phyloP scores from a whole-genome alignment of 2,113 vertebrate genomes.

The Egretta garzetta region DNA sequence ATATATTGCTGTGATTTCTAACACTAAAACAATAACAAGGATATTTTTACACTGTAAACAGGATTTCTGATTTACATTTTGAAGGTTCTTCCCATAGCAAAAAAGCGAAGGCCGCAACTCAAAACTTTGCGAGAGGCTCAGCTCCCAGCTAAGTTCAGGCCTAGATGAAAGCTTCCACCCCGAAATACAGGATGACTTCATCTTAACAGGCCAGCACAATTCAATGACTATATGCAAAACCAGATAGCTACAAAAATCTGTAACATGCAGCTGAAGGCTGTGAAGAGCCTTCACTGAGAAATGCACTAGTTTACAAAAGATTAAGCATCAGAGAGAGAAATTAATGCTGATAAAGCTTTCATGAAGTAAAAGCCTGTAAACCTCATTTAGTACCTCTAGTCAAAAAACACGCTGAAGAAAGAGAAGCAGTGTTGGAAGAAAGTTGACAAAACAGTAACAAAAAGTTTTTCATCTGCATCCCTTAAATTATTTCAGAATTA shows the following conservation, averaged over 20 bases:
- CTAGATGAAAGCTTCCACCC: conserved; percentile 33
- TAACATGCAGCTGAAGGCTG: background rate
- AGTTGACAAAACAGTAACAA: background rate
- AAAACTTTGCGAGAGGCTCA: background rate
- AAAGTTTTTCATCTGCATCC: background rate
- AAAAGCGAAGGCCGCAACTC: background rate
- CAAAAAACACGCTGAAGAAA: background rate
- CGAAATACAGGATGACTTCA: conserved; percentile 32
- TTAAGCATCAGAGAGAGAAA: background rate
- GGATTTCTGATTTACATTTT: background rate
- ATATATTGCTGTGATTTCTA: background rate
- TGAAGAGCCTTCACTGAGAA: background rate
- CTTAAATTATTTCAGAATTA: background rate
- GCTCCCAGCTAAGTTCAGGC: background rate
- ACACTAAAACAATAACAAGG: background rate
- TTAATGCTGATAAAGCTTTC: background rate
- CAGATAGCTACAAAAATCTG: background rate
- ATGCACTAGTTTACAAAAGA: background rate
- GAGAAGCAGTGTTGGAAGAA: background rate
- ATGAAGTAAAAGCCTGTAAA: background rate
- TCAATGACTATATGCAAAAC: background rate
- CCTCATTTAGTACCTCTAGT: background rate
- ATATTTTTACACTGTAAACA: background rate
- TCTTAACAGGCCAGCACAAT: conserved; percentile 18
- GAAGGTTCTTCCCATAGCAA: background rate